These are phyloP conservation scores for Drosophila lacicola DNA, from an alignment of 2,888 invertebrate species.

Conservation along the genomic window DNA sequence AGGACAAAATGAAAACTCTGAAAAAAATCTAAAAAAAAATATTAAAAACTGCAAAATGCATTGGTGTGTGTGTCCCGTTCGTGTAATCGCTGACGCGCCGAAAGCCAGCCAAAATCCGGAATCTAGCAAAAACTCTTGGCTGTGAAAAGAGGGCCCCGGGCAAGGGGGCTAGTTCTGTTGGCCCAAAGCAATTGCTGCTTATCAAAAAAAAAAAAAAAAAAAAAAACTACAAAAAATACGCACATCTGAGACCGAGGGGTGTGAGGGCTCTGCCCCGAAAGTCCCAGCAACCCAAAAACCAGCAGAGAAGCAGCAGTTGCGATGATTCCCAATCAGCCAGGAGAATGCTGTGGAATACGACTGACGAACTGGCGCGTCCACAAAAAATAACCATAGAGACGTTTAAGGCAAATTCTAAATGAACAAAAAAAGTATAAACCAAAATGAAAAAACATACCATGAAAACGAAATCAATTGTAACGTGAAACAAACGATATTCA, in stretches of 20 bases:
- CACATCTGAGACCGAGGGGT: neutral
- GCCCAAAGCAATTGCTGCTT: neutral
- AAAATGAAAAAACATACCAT: constrained; percentile 26
- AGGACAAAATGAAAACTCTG: constrained; percentile 63
- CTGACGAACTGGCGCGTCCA: constrained; percentile 54
- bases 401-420: constrained; percentile 82
- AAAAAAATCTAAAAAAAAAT: constrained; percentile 64
- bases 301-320: too few species aligned
- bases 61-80: constrained; percentile 83
- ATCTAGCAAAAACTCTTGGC: constrained; percentile 6
- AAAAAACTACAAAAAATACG: neutral
- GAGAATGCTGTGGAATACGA: constrained; percentile 7
- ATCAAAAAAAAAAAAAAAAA: neutral
- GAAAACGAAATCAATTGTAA: constrained; percentile 59
- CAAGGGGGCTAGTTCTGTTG: constrained; percentile 14
- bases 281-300: too few species aligned
- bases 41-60: constrained; percentile 72
- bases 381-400: constrained; percentile 82
- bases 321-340: neutral
- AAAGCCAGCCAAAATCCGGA: constrained; percentile 17
- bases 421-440: constrained; percentile 72
- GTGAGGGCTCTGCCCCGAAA: too few species aligned
- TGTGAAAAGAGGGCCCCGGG: constrained; percentile 12
- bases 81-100: constrained; percentile 77
- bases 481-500: constrained; percentile 65